Conservation (phyloP, 2,797 vertebrate genomes). For the Decapterus maruadsi region DNA sequence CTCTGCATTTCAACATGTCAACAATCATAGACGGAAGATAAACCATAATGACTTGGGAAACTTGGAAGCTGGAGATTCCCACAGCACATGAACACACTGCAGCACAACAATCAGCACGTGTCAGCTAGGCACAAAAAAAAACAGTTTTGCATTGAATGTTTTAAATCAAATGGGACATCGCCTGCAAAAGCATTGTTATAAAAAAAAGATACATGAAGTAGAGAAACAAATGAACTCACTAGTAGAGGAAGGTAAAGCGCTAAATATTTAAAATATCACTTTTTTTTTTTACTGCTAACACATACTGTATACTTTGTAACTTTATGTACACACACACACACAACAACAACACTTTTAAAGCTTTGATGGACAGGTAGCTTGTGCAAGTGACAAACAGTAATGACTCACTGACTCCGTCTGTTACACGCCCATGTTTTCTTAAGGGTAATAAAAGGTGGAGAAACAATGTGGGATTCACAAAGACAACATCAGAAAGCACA, state of each 20-base stretch:
- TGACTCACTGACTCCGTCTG: background rate
- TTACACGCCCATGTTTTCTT: too few species aligned
- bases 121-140: background rate
- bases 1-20: background rate
- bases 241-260: background rate
- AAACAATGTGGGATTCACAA: background rate
- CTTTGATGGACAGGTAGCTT: background rate
- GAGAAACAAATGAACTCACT: background rate
- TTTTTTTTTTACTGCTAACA: background rate
- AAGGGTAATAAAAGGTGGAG: background rate
- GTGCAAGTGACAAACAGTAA: background rate
- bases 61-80: background rate
- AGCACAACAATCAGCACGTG: background rate
- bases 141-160: background rate
- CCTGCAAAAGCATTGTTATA: slow-evolving; percentile 1
- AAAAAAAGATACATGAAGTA: slow-evolving; percentile 6
- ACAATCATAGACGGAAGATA: background rate
- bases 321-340: background rate
- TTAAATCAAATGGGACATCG: background rate
- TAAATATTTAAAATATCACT: slow-evolving; percentile 14
- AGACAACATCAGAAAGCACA: background rate
- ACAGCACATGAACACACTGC: background rate
- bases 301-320: background rate
- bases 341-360: background rate
- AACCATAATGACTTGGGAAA: background rate